Evolutionary conservation across 1,140 invertebrate genomes (phyloP).

Genomic region (Drosophila kikkawai): DNA sequence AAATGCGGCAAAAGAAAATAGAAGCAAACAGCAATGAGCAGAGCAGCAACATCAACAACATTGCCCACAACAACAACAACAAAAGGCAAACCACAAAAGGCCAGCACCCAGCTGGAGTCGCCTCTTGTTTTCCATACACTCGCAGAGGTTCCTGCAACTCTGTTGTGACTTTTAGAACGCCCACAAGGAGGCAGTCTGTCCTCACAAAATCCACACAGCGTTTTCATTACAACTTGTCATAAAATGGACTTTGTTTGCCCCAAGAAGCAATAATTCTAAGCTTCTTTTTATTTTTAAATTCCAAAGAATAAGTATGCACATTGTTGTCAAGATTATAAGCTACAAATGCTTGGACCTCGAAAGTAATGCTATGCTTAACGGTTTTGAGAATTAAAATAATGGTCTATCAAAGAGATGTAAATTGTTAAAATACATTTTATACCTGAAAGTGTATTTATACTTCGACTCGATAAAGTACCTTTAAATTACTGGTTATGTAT

Average conservation of each 20-base stretch:
- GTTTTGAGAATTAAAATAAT: neutral
- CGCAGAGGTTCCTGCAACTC: slow-evolving; percentile 22
- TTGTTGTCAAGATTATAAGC: neutral
- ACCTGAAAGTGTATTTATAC: neutral
- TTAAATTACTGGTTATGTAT: slow-evolving; percentile 1
- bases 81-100: slow-evolving; percentile 78
- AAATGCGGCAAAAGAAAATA: slow-evolving; percentile 78
- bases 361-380: neutral
- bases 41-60: slow-evolving; percentile 17
- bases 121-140: slow-evolving; percentile 46
- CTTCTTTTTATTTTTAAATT: slow-evolving; percentile 4
- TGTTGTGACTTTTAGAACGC: slow-evolving; percentile 1
- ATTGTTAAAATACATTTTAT: neutral
- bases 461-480: slow-evolving; percentile 1
- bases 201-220: neutral
- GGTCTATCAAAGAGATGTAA: neutral
- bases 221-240: slow-evolving; percentile 6
- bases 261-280: slow-evolving; percentile 17
- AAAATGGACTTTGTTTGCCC: slow-evolving; percentile 14
- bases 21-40: slow-evolving; percentile 51
- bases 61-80: slow-evolving; percentile 34
- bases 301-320: neutral
- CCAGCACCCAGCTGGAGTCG: slow-evolving; percentile 66
- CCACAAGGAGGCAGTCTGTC: slow-evolving; percentile 1
- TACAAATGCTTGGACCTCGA: neutral